phyloP scores from a whole-genome alignment of 92 coral and sea anemone genomes.

The Heteractis magnifica region DNA sequence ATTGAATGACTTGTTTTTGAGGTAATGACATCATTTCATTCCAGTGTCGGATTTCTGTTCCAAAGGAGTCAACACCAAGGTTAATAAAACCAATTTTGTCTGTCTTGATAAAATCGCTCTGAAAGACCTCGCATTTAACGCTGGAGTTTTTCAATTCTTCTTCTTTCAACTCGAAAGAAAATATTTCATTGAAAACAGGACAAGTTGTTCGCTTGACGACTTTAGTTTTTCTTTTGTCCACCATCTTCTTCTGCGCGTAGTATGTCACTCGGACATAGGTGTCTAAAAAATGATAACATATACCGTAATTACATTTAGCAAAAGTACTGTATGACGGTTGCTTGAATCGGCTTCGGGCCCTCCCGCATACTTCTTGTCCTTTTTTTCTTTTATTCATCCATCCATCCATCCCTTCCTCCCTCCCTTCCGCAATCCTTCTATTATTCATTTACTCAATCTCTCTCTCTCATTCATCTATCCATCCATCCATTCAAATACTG shows the following conservation, averaged over 20 bases:
- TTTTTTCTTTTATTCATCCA: too few species aligned
- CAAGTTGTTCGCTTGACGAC: constrained; percentile 60
- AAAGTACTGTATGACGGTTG: too few species aligned
- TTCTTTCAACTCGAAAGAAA: constrained; percentile 71
- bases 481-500: too few species aligned
- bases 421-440: too few species aligned
- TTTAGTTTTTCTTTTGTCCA: constrained; percentile 77
- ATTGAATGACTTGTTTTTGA: constrained; percentile 75
- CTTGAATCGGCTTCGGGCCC: too few species aligned
- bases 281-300: constrained; percentile 22
- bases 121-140: constrained; percentile 69
- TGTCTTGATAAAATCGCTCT: constrained; percentile 75
- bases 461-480: too few species aligned
- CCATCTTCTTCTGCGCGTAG: constrained; percentile 52
- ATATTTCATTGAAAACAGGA: constrained; percentile 88
- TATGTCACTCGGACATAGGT: constrained; percentile 67
- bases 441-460: too few species aligned
- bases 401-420: too few species aligned
- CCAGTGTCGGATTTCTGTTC: constrained; percentile 91
- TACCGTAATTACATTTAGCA: too few species aligned
- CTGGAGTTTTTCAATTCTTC: constrained; percentile 75
- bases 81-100: constrained; percentile 73
- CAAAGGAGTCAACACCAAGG: constrained; percentile 76
- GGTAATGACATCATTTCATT: constrained; percentile 90
- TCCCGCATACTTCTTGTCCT: too few species aligned